phyloP scores from a whole-genome alignment of 2,113 vertebrate species.

The Nestor notabilis region DNA sequence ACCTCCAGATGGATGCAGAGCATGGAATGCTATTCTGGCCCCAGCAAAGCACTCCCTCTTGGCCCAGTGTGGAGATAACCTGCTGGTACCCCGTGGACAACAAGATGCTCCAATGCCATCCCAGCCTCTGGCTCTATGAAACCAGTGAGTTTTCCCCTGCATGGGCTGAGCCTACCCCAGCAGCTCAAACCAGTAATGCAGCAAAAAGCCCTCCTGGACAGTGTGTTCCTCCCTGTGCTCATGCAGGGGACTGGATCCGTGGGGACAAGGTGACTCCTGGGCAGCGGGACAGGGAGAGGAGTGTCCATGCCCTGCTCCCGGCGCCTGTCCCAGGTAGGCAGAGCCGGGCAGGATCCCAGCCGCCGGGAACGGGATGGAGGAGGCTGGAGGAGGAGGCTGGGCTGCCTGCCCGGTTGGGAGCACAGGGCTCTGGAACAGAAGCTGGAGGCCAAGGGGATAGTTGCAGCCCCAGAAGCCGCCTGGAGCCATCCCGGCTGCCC shows the following conservation, averaged over 20 bases:
- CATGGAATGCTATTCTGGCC: not conserved
- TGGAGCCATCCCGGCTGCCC: not conserved
- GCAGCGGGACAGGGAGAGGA: not conserved
- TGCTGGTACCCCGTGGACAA: not conserved
- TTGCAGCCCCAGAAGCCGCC: not conserved
- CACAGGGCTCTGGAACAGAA: not conserved
- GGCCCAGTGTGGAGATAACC: not conserved
- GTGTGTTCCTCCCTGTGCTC: not conserved
- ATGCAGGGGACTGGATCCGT: rapidly evolving
- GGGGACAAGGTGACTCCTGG: rapidly evolving
- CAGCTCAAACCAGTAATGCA: rapidly evolving
- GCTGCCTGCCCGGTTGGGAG: not conserved
- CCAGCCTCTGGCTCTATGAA: not conserved
- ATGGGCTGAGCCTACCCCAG: not conserved
- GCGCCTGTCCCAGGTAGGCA: not conserved
- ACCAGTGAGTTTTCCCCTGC: not conserved
- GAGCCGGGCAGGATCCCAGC: not conserved
- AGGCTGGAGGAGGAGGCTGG: not conserved
- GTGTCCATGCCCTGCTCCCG: not conserved
- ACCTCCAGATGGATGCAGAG: rapidly evolving
- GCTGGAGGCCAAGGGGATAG: not conserved
- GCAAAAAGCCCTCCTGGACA: not conserved
- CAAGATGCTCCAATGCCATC: not conserved
- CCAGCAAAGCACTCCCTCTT: not conserved
- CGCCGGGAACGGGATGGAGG: rapidly evolving